Percentiles rank a stretch among this genome's conserved stretches.
Evolutionary conservation across 2,797 vertebrate genomes (phyloP).

Genomic region (Schizothorax lantsangensis): DNA sequence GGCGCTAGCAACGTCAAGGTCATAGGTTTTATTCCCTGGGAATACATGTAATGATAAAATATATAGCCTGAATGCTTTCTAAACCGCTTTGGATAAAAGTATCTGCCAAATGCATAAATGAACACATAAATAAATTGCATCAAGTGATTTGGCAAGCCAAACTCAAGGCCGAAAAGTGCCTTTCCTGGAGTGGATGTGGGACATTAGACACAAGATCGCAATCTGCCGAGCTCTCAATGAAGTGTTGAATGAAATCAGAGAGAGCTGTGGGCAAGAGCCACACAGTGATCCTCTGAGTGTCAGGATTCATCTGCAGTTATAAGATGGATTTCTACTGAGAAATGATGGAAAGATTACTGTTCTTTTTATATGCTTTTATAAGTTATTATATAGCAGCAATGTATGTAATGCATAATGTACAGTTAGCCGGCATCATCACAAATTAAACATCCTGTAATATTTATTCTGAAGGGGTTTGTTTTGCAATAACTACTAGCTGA

Average conservation of each 20-base stretch:
- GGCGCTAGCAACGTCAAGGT: not conserved
- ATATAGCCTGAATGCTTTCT: slow-evolving; percentile 6
- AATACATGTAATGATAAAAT: slow-evolving; percentile 9
- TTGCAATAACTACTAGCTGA: not conserved
- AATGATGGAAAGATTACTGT: not conserved
- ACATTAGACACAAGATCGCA: slow-evolving; percentile 49
- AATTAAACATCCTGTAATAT: not conserved
- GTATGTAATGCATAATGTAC: not conserved
- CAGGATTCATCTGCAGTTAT: slow-evolving; percentile 22
- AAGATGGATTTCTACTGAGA: not conserved
- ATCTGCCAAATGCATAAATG: not conserved
- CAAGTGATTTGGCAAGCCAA: slow-evolving; percentile 19
- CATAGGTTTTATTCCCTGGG: not conserved
- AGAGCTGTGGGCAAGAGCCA: slow-evolving; percentile 38
- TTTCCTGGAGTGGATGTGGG: slow-evolving; percentile 39
- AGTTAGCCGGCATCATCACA: not conserved
- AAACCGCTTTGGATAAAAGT: not conserved
- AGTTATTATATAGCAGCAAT: not conserved
- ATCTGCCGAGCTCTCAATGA: slow-evolving; percentile 48
- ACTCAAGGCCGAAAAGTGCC: slow-evolving; percentile 11
- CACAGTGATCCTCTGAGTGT: slow-evolving; percentile 28
- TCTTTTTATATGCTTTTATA: not conserved
- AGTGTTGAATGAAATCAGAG: slow-evolving; percentile 49
- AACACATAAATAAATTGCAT: slow-evolving; percentile 13
- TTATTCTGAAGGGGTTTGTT: not conserved